These are phyloP conservation scores for Carposina sasakii DNA, from an alignment of 1,140 invertebrate genomes.

Conservation along the genomic window DNA sequence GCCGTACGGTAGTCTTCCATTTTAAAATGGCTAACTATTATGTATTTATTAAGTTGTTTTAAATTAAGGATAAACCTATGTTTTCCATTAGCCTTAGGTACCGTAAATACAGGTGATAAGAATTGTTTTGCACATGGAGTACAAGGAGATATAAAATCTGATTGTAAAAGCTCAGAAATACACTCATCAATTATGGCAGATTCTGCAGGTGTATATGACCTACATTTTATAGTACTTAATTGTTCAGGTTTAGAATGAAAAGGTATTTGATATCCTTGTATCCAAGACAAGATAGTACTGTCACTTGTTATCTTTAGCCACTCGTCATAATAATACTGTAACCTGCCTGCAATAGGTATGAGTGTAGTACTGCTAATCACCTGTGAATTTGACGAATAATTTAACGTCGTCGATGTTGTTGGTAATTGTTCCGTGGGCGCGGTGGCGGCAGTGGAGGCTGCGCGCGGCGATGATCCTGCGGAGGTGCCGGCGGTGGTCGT, in stretches of 20 bases:
- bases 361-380: too few species aligned
- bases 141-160: not conserved
- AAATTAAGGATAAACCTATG: not conserved
- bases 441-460: too few species aligned
- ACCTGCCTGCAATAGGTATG: too few species aligned
- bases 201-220: not conserved
- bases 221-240: not conserved
- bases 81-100: not conserved
- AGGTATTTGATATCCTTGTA: not conserved
- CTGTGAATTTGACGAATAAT: too few species aligned
- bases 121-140: not conserved
- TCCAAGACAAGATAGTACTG: not conserved
- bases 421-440: too few species aligned
- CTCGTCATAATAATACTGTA: not conserved
- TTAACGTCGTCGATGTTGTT: too few species aligned
- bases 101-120: not conserved
- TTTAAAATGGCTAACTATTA: not conserved
- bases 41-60: not conserved
- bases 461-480: too few species aligned
- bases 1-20: not conserved
- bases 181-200: not conserved
- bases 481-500: too few species aligned
- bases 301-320: not conserved
- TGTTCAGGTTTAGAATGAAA: not conserved
- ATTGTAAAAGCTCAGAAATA: not conserved